A percentile compares a stretch with the other conserved stretches of the same genome.
These are phyloP conservation scores for Selene dorsalis DNA, from an alignment of 2,797 vertebrate species.

Conservation along the genomic window DNA sequence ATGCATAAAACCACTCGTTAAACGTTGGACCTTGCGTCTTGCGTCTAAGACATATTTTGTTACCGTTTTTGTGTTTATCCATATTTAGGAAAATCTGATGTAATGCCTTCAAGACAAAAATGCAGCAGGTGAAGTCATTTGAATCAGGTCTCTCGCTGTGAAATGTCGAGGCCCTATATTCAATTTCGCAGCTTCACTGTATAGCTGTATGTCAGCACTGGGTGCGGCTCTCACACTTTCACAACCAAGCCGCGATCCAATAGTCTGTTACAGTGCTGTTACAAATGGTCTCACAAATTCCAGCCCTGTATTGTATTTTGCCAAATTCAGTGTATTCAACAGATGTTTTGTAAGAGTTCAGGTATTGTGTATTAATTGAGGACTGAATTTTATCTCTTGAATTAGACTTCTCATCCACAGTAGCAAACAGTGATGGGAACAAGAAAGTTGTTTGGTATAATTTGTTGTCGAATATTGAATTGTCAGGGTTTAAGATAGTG, in stretches of 20 bases:
- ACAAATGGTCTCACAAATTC: rapidly evolving
- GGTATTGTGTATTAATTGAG: neutral
- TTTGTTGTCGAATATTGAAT: neutral
- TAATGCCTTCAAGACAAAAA: constrained; percentile 7
- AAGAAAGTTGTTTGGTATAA: constrained; percentile 8
- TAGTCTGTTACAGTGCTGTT: neutral
- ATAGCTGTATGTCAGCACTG: neutral
- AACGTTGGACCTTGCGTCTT: neutral
- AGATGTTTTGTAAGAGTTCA: neutral
- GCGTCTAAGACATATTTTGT: neutral
- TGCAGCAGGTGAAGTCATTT: constrained; percentile 11
- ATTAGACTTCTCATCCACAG: neutral
- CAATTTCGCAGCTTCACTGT: neutral
- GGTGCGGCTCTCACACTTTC: neutral
- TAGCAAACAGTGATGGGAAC: neutral
- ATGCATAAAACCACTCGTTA: neutral
- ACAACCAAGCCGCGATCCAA: no score
- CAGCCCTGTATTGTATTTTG: neutral
- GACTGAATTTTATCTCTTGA: neutral
- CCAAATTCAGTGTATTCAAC: neutral
- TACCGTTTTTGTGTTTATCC: neutral
- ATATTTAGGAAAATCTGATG: neutral
- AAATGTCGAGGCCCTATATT: neutral
- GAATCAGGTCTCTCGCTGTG: constrained; percentile 6
- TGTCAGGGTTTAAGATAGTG: neutral